Percentiles rank a stretch among this genome's conserved stretches.
Evolutionary conservation across 2,113 vertebrate species (phyloP).

Genomic region (Ageneiosus marmoratus): DNA sequence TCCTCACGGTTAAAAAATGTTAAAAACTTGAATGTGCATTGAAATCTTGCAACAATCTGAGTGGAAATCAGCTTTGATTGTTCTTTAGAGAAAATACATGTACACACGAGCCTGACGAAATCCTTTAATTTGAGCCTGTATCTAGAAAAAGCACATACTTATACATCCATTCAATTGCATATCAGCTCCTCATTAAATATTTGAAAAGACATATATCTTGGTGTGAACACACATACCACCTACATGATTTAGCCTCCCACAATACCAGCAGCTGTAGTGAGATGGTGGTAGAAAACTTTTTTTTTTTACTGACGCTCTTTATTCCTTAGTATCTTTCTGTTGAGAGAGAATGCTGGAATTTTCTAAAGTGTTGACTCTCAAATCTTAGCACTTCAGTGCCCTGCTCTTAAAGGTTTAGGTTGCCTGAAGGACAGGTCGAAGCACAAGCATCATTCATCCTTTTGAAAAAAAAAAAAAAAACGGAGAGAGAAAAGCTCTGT

Average conservation of each 20-base stretch:
- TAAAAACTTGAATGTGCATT: background rate
- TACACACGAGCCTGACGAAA: background rate
- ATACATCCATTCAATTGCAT: conserved; percentile 27
- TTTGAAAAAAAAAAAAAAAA: conserved; percentile 11
- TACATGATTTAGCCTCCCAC: conserved; percentile 25
- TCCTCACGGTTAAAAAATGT: background rate
- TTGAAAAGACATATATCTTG: conserved; percentile 46
- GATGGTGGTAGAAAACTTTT: background rate
- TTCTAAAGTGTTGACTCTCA: conserved; percentile 52
- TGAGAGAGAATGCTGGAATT: conserved; percentile 42
- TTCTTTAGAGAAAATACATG: background rate
- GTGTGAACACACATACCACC: conserved; percentile 35
- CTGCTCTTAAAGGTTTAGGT: conserved; percentile 40
- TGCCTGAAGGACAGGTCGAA: conserved; percentile 56
- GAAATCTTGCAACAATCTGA: background rate
- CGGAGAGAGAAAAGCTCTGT: conserved; percentile 43
- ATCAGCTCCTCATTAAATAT: conserved; percentile 46
- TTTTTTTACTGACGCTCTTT: conserved; percentile 36
- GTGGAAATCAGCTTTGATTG: background rate
- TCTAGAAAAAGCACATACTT: conserved; percentile 7
- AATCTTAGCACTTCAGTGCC: conserved; percentile 41
- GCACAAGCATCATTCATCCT: conserved; percentile 47
- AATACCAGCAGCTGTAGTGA: background rate
- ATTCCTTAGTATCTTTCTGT: conserved; percentile 18
- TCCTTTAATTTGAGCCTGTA: conserved; percentile 11